phyloP scores from a whole-genome alignment of 2,888 invertebrate genomes.

The Abrostola triplasia region DNA sequence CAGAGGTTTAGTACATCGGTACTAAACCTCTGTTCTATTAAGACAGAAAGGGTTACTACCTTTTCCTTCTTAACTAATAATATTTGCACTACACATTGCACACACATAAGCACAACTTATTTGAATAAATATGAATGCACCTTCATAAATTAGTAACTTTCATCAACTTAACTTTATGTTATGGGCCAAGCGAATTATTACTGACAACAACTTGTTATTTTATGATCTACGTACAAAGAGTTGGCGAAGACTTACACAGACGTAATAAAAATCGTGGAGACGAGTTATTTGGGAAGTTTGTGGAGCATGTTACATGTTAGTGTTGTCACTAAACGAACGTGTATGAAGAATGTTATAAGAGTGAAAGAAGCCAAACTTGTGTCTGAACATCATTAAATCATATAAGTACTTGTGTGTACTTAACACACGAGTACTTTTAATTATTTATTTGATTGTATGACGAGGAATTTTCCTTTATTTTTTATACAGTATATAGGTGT shows the following conservation, averaged over 20 bases:
- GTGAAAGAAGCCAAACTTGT: neutral
- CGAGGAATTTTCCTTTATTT: too few relatives aligned
- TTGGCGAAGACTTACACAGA: constrained; percentile 2
- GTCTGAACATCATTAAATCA: neutral
- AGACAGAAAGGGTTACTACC: too few relatives aligned
- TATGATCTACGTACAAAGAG: constrained; percentile 4
- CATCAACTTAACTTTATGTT: neutral
- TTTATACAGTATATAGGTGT: too few relatives aligned
- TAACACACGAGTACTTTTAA: too few relatives aligned
- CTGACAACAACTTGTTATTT: constrained; percentile 11
- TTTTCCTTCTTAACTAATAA: too few relatives aligned
- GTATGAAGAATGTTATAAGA: neutral
- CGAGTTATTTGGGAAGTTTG: constrained; percentile 22
- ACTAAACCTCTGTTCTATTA: too few relatives aligned
- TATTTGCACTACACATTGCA: too few relatives aligned
- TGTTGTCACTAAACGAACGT: neutral
- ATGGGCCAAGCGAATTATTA: constrained; percentile 7
- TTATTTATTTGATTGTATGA: too few relatives aligned
- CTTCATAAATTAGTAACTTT: neutral
- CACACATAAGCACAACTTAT: neutral
- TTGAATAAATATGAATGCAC: neutral
- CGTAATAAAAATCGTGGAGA: neutral
- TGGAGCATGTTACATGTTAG: neutral
- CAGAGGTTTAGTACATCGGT: too few relatives aligned
- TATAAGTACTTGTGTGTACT: neutral